Conservation (phyloP, 2,888 invertebrate species). For the Nebria brevicollis region DNA sequence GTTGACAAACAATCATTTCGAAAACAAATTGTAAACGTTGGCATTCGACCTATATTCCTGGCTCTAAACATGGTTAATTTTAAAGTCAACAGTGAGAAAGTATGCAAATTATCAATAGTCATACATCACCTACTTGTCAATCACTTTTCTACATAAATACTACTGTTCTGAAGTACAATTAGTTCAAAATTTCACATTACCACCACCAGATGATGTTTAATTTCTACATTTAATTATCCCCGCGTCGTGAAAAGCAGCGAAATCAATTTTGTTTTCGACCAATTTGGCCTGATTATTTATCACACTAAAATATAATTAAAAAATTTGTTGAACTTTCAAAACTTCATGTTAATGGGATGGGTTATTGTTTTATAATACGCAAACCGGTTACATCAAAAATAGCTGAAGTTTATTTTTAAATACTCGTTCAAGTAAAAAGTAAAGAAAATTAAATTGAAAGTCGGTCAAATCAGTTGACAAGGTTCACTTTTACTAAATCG, state of each 20-base stretch:
- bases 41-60: not conserved
- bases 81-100: constrained; percentile 38
- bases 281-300: not conserved
- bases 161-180: not conserved
- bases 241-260: not conserved
- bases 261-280: not conserved
- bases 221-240: not conserved
- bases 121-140: constrained; percentile 22
- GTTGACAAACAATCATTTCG: not conserved
- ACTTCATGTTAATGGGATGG: not conserved
- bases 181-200: not conserved
- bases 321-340: not conserved
- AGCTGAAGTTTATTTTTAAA: not conserved
- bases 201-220: not conserved
- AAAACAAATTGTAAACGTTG: not conserved
- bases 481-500: not conserved
- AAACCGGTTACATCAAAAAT: not conserved
- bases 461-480: constrained; percentile 1
- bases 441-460: not conserved
- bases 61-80: constrained; percentile 23
- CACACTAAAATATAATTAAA: not conserved
- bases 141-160: constrained; percentile 1
- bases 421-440: not conserved
- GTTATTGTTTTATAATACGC: not conserved
- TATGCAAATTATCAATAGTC: constrained; percentile 38